Evolutionary conservation across 1,140 invertebrate species (phyloP).

Genomic region (Camponotus pennsylvanicus): DNA sequence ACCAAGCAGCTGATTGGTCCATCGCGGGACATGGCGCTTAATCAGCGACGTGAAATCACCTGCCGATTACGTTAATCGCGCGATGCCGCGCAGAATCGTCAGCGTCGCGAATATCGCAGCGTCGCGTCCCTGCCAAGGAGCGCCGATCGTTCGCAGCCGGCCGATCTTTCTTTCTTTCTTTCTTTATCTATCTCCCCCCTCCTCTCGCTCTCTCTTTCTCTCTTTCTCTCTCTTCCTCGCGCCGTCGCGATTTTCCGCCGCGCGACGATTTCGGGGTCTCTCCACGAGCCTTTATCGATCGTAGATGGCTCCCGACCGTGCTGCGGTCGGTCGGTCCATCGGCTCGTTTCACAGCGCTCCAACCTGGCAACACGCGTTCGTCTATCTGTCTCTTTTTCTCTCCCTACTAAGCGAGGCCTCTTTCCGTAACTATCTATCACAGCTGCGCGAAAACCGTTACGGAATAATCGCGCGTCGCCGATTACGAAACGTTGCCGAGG

Average conservation of each 20-base stretch:
- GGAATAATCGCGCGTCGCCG: neutral
- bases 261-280: slow-evolving; percentile 28
- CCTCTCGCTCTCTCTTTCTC: neutral
- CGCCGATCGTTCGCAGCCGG: neutral
- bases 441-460: slow-evolving; percentile 37
- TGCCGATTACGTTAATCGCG: slow-evolving; percentile 64
- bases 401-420: neutral
- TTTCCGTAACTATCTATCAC: neutral
- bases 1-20: slow-evolving; percentile 82
- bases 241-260: slow-evolving; percentile 18
- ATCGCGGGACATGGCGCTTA: slow-evolving; percentile 79
- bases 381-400: neutral
- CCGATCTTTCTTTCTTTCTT: neutral
- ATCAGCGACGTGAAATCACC: slow-evolving; percentile 72
- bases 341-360: slow-evolving; percentile 65
- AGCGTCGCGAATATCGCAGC: slow-evolving; percentile 31
- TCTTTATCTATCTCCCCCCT: neutral
- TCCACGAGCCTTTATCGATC: slow-evolving; percentile 74
- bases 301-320: slow-evolving; percentile 67
- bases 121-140: slow-evolving; percentile 8
- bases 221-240: neutral
- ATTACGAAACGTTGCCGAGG: neutral
- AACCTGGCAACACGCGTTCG: slow-evolving; percentile 49
- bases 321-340: slow-evolving; percentile 65
- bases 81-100: slow-evolving; percentile 27